phyloP scores from a whole-genome alignment of 2,888 invertebrate species.

The Ametastegia equiseti region DNA sequence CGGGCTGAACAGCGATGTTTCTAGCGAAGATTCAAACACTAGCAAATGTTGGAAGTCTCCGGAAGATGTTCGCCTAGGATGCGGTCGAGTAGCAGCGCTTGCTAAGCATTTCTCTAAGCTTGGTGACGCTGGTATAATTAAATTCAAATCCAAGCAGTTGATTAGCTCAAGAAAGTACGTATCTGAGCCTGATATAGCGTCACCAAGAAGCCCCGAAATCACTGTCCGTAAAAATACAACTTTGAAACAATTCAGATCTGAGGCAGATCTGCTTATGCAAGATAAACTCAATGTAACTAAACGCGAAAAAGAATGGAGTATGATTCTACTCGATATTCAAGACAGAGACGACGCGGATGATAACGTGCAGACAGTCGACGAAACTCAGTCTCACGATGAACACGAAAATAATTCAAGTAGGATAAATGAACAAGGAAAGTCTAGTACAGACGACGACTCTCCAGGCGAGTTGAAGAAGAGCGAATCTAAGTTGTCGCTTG shows the following conservation, averaged over 20 bases:
- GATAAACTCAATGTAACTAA: slow-evolving; percentile 62
- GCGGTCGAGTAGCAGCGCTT: slow-evolving; percentile 84
- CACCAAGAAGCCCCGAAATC: slow-evolving; percentile 58
- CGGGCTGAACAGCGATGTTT: slow-evolving; percentile 67
- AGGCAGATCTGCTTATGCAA: slow-evolving; percentile 63
- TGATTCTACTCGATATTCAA: slow-evolving; percentile 68
- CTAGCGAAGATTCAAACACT: slow-evolving; percentile 62
- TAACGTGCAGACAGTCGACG: not conserved
- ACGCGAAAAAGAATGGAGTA: slow-evolving; percentile 66
- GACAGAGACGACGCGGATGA: slow-evolving; percentile 57
- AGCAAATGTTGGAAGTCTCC: slow-evolving; percentile 84
- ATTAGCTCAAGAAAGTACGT: slow-evolving; percentile 65
- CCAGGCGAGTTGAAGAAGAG: slow-evolving; percentile 47
- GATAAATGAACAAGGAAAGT: not conserved
- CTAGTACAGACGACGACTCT: slow-evolving; percentile 7
- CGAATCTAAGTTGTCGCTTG: slow-evolving; percentile 64
- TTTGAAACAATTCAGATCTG: slow-evolving; percentile 67
- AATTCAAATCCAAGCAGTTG: slow-evolving; percentile 65
- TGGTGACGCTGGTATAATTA: slow-evolving; percentile 72
- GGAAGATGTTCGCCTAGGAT: slow-evolving; percentile 83
- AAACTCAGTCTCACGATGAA: not conserved
- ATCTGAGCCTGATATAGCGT: slow-evolving; percentile 73
- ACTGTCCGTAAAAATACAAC: slow-evolving; percentile 38
- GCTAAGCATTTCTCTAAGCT: slow-evolving; percentile 81
- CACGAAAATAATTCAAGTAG: not conserved